Evolutionary conservation across 37 sponge, comb jelly and placozoan genomes (phyloP).

Genomic region (Axinella damicornis): DNA sequence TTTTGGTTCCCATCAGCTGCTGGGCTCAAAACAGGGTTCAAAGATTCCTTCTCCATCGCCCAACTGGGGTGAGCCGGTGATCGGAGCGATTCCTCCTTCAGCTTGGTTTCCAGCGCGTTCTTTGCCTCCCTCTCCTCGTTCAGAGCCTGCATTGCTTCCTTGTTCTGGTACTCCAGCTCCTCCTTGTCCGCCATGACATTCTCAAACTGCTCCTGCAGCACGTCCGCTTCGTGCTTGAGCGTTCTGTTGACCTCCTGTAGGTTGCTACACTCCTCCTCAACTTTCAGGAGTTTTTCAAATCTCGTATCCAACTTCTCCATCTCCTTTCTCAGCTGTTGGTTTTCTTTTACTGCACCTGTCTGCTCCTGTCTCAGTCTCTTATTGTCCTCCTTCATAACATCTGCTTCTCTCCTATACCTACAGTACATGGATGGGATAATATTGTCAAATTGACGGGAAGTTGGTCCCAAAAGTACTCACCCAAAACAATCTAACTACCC

Average conservation of each 20-base stretch:
- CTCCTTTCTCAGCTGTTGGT: constrained; percentile 40
- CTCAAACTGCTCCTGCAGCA: constrained; percentile 51
- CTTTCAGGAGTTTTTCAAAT: constrained; percentile 34
- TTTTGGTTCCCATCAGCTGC: background rate
- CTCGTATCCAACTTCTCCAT: constrained; percentile 34
- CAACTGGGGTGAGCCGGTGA: constrained; percentile 39
- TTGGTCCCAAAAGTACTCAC: too few relatives aligned
- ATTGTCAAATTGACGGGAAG: too few relatives aligned
- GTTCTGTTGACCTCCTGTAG: constrained; percentile 43
- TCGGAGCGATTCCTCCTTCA: constrained; percentile 44
- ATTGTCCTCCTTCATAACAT: constrained; percentile 46
- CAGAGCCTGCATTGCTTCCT: constrained; percentile 58
- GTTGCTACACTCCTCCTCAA: constrained; percentile 29
- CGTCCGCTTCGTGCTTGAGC: constrained; percentile 38
- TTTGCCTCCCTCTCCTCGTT: constrained; percentile 79
- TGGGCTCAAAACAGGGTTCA: background rate
- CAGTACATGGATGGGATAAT: too few relatives aligned
- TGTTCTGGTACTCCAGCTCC: constrained; percentile 45
- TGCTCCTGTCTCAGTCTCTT: constrained; percentile 27
- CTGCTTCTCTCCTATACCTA: constrained; percentile 46
- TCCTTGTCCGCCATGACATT: constrained; percentile 60
- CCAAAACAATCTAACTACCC: too few relatives aligned
- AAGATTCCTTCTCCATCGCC: constrained; percentile 7
- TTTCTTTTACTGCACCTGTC: constrained; percentile 1
- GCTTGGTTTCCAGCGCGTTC: constrained; percentile 50